Evolutionary conservation across 2,113 vertebrate genomes (phyloP).

Genomic region (Istiophorus platypterus): DNA sequence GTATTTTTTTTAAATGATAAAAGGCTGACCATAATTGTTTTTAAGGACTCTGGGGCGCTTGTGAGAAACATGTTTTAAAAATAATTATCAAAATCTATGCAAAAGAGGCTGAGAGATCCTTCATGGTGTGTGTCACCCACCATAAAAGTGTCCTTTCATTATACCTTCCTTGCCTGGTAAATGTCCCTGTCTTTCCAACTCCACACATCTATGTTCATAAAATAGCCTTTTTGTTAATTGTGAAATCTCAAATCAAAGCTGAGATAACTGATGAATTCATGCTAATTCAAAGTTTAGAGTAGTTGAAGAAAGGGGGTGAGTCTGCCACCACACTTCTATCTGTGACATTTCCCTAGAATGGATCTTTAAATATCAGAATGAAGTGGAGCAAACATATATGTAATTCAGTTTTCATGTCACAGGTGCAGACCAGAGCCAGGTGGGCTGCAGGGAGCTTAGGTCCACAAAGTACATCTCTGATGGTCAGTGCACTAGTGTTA

Average conservation of each 20-base stretch:
- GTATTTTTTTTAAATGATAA: no score
- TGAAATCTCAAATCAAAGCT: neutral
- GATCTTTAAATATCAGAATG: neutral
- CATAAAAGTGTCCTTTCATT: no score
- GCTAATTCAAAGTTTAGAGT: neutral
- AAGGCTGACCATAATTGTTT: no score
- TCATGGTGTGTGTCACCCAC: no score
- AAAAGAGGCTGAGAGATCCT: no score
- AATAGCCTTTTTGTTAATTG: neutral
- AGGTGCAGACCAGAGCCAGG: slow-evolving; percentile 87
- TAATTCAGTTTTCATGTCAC: slow-evolving; percentile 3
- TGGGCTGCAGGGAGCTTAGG: slow-evolving; percentile 93
- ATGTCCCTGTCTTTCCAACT: neutral
- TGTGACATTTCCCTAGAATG: neutral
- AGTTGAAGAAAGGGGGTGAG: neutral
- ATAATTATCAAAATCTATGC: no score
- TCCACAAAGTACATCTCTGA: slow-evolving; percentile 98
- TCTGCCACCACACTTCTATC: neutral
- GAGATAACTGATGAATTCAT: neutral
- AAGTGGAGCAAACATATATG: neutral
- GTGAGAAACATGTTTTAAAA: no score
- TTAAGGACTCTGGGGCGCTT: no score
- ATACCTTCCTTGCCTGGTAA: neutral
- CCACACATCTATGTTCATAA: neutral
- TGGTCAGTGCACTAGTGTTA: slow-evolving; percentile 94